Conservation (phyloP, 2,888 invertebrate species). For the Synergus laeviventris region DNA sequence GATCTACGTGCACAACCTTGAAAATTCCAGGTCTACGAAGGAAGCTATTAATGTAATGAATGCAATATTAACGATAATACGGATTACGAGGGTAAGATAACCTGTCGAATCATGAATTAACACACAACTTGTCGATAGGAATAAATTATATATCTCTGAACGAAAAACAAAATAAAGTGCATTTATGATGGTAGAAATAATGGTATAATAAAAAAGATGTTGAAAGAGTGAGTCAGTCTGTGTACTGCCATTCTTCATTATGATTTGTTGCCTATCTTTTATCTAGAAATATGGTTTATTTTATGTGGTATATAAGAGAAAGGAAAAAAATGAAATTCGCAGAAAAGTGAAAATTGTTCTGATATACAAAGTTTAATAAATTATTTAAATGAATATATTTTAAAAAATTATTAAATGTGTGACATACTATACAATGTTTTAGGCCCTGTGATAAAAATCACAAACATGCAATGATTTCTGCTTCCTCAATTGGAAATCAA, state of each 20-base stretch:
- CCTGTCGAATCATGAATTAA: not conserved
- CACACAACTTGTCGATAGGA: not conserved
- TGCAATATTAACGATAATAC: constrained; percentile 11
- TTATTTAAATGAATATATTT: not conserved
- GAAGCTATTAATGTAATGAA: constrained; percentile 17
- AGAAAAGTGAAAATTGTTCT: not conserved
- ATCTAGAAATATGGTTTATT: not conserved
- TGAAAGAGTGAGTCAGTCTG: not conserved
- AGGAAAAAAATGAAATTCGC: not conserved
- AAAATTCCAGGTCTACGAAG: not conserved
- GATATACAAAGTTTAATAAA: not conserved
- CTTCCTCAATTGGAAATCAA: not conserved
- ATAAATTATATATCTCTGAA: constrained; percentile 8
- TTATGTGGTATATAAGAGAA: not conserved
- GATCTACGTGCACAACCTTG: constrained; percentile 14
- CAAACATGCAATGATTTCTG: not conserved
- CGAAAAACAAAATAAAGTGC: constrained; percentile 7
- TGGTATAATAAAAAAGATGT: constrained; percentile 15
- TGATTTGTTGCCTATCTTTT: not conserved
- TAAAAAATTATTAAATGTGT: no score
- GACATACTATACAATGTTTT: no score
- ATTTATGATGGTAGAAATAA: not conserved
- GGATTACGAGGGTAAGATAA: not conserved
- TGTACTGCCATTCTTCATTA: not conserved
- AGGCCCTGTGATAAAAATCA: not conserved